A percentile compares a stretch with the other conserved stretches of the same genome.
These are phyloP conservation scores for Spodoptera exigua DNA, from an alignment of 2,888 invertebrate species.

Conservation along the genomic window DNA sequence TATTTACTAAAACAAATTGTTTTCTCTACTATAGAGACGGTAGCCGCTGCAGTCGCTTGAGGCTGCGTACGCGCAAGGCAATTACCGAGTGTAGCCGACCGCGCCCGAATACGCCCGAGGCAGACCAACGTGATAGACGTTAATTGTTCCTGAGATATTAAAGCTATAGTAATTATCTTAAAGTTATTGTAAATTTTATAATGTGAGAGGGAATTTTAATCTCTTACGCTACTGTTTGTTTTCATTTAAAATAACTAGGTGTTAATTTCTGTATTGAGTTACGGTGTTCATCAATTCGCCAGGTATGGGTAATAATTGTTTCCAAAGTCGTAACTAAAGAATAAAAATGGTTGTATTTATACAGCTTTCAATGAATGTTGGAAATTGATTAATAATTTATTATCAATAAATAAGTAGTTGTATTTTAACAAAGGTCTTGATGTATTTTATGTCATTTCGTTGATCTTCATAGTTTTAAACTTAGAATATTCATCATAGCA, in stretches of 20 bases:
- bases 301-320: too few species aligned
- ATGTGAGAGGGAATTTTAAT: constrained; percentile 45
- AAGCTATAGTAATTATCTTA: constrained; percentile 69
- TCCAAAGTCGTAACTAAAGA: too few species aligned
- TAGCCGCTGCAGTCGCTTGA: constrained; percentile 64
- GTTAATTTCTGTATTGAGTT: constrained; percentile 25
- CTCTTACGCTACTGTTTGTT: constrained; percentile 48
- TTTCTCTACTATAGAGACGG: constrained; percentile 64
- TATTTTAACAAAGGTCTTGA: too few species aligned
- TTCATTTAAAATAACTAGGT: constrained; percentile 37
- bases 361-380: too few species aligned
- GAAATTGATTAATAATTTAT: too few species aligned
- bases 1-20: constrained; percentile 74
- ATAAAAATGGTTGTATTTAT: too few species aligned
- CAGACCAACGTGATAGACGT: constrained; percentile 73
- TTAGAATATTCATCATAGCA: too few species aligned
- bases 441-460: too few species aligned
- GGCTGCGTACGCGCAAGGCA: constrained; percentile 64
- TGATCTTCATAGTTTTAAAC: too few species aligned
- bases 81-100: constrained; percentile 66
- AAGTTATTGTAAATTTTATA: constrained; percentile 62
- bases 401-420: too few species aligned
- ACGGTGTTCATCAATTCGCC: constrained; percentile 2
- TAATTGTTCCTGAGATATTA: constrained; percentile 78
- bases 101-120: constrained; percentile 68